Percentiles rank a stretch among this genome's conserved stretches.
These are phyloP conservation scores for Silurus lanzhouensis DNA, from an alignment of 2,797 vertebrate species.

Conservation along the genomic window DNA sequence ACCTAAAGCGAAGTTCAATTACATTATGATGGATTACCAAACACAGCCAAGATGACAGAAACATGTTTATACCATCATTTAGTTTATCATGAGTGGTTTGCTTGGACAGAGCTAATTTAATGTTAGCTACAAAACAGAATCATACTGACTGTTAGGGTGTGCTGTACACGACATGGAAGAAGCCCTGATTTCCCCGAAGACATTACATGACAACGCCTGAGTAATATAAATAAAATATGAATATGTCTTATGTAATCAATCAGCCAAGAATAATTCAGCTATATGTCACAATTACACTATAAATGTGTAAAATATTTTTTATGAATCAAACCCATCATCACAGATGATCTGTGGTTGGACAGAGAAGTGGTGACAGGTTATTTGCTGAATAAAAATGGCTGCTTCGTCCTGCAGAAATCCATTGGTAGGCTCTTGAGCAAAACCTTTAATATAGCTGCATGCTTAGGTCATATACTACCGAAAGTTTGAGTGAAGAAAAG, in stretches of 20 bases:
- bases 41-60: slow-evolving; percentile 46
- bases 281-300: background rate
- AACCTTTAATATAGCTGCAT: background rate
- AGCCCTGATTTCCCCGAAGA: background rate
- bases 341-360: no score
- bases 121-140: background rate
- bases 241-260: background rate
- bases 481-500: background rate
- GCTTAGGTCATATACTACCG: no score
- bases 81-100: slow-evolving; percentile 51
- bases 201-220: background rate
- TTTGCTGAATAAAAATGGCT: background rate
- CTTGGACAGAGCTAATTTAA: slow-evolving; percentile 19
- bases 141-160: background rate
- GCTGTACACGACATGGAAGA: background rate
- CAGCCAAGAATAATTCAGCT: background rate
- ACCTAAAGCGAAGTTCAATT: slow-evolving; percentile 16
- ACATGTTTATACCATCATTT: slow-evolving; percentile 48
- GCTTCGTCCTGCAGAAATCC: background rate
- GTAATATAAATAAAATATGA: background rate
- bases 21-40: slow-evolving; percentile 57
- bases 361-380: no score
- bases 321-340: background rate
- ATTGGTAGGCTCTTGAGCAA: background rate
- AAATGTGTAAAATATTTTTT: background rate